Conservation (phyloP, 2,888 invertebrate genomes). For the Caenorhabditis sp. region DNA sequence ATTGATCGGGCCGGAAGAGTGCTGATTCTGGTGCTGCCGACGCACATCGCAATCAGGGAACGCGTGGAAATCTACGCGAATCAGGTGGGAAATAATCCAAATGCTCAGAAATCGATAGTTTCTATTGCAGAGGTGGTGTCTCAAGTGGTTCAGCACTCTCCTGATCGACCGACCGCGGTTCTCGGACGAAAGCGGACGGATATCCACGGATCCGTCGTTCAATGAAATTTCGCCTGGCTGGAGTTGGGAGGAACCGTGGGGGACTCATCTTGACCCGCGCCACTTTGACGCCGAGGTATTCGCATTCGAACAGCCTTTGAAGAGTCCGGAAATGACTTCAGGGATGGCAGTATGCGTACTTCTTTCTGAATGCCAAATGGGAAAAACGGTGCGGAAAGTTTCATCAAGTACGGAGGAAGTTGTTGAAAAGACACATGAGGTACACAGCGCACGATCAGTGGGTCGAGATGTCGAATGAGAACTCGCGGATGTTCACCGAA, state of each 20-base stretch:
- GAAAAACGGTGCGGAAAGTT: constrained; percentile 25
- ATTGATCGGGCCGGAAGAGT: constrained; percentile 55
- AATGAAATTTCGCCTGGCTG: constrained; percentile 44
- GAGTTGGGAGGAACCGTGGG: constrained; percentile 66
- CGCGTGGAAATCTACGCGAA: constrained; percentile 55
- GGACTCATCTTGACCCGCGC: constrained; percentile 35
- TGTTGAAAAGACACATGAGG: constrained; percentile 57
- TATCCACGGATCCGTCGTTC: constrained; percentile 1
- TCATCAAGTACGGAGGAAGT: constrained; percentile 53
- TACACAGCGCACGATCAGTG: constrained; percentile 60
- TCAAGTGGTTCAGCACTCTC: constrained; percentile 54
- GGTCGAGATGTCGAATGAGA: constrained; percentile 41
- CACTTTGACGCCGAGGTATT: constrained; percentile 57
- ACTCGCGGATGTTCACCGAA: constrained; percentile 39
- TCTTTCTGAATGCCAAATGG: constrained; percentile 45
- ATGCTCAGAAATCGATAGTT: too few species aligned
- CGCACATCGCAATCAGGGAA: constrained; percentile 51
- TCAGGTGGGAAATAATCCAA: constrained; percentile 39
- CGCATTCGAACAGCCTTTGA: too few species aligned
- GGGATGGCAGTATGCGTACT: constrained; percentile 64
- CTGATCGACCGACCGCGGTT: constrained; percentile 55
- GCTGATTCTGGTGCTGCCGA: constrained; percentile 50
- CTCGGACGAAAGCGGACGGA: constrained; percentile 45
- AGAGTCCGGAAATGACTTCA: too few species aligned
- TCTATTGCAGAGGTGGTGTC: constrained; percentile 63